phyloP scores from a whole-genome alignment of 2,113 vertebrate genomes.

The Leptocoma aspasia region DNA sequence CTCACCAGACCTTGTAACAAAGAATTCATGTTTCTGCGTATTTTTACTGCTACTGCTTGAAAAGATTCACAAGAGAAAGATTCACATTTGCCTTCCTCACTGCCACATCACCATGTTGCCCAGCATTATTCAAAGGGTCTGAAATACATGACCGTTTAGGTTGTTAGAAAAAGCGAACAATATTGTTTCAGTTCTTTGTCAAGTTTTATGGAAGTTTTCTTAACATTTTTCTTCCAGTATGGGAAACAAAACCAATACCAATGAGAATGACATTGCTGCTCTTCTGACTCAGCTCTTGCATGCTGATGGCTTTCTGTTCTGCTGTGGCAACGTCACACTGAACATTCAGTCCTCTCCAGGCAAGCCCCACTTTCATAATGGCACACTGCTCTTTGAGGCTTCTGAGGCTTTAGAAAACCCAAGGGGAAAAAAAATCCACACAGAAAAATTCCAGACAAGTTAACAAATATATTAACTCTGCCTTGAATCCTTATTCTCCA shows the following conservation, averaged over 20 bases:
- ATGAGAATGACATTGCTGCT: background rate
- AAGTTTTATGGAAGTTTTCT: background rate
- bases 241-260: background rate
- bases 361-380: background rate
- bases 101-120: background rate
- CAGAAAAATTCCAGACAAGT: background rate
- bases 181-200: background rate
- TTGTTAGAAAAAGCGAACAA: background rate
- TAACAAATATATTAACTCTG: background rate
- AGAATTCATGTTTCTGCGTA: background rate
- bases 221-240: background rate
- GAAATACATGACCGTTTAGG: background rate
- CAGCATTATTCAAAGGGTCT: background rate
- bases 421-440: background rate
- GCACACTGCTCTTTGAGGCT: background rate
- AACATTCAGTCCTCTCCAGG: background rate
- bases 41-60: background rate
- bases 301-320: accelerated
- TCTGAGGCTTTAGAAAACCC: background rate
- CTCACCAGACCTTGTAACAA: background rate
- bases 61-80: background rate
- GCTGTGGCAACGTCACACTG: background rate
- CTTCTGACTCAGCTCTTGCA: background rate
- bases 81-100: background rate
- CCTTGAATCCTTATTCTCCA: background rate